These are phyloP conservation scores for Siphamia tubifer DNA, from an alignment of 2,113 vertebrate genomes.

Conservation along the genomic window DNA sequence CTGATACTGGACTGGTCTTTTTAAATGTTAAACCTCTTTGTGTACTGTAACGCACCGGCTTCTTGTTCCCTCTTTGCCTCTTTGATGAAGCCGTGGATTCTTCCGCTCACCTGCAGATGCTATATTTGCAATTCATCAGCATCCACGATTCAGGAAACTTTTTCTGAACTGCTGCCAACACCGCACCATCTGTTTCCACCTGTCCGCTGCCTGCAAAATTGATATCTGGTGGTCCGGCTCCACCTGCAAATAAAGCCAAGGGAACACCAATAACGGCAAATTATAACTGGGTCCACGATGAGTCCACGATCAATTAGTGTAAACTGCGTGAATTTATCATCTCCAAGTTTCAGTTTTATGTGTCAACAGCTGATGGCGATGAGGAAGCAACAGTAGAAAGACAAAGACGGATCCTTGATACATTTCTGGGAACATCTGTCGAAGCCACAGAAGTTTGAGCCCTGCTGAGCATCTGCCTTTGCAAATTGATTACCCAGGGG, in stretches of 20 bases:
- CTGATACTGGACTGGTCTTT: neutral
- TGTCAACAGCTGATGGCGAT: neutral
- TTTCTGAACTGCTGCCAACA: conserved; percentile 55
- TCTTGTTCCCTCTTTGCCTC: conserved; percentile 16
- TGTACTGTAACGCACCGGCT: conserved; percentile 18
- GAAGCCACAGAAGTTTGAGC: conserved; percentile 51
- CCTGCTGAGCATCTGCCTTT: conserved; percentile 70
- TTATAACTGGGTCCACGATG: neutral
- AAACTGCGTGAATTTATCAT: neutral
- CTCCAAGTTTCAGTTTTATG: neutral
- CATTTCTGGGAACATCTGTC: conserved; percentile 66
- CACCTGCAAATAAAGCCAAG: neutral
- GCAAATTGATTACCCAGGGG: conserved; percentile 78
- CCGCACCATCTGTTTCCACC: conserved; percentile 63
- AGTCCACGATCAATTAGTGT: neutral
- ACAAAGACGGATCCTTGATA: conserved; percentile 31
- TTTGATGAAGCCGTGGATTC: conserved; percentile 14
- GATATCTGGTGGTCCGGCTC: neutral
- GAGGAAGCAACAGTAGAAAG: neutral
- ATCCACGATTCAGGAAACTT: conserved; percentile 46
- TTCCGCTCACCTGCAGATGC: conserved; percentile 18
- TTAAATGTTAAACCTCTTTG: conserved; percentile 3
- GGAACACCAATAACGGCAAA: neutral
- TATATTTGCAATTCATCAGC: conserved; percentile 58
- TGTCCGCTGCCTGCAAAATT: conserved; percentile 38